These are phyloP conservation scores for Pharmacophagus antenor DNA, from an alignment of 2,888 invertebrate genomes.

Conservation along the genomic window DNA sequence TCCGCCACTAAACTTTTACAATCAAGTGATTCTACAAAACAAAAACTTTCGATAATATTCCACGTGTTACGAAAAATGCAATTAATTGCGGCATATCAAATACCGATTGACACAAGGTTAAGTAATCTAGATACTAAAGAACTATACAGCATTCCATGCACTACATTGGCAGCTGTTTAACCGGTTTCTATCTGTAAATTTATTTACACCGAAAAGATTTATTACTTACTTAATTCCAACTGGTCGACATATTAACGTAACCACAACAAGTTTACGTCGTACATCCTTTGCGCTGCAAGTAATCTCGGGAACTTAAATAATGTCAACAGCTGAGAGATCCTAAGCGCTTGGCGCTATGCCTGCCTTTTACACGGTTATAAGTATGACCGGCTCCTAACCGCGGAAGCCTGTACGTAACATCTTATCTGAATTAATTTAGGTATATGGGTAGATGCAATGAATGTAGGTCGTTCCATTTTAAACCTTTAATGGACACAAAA, in stretches of 20 bases:
- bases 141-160: conserved; percentile 4
- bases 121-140: conserved; percentile 1
- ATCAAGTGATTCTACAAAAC: too few species aligned
- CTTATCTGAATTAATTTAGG: neutral
- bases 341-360: neutral
- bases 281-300: neutral
- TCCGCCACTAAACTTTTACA: too few species aligned
- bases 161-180: conserved; percentile 8
- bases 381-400: neutral
- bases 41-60: too few species aligned
- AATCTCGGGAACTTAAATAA: neutral
- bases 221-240: conserved; percentile 7
- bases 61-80: neutral
- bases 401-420: neutral
- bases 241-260: conserved; percentile 2
- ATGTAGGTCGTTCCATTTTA: too few species aligned
- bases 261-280: neutral
- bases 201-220: neutral
- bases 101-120: conserved; percentile 17
- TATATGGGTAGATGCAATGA: too few species aligned
- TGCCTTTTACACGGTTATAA: neutral
- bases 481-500: too few species aligned
- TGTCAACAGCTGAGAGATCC: neutral
- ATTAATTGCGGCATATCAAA: neutral
- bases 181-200: neutral